Base-by-base conservation (phyloP, 30 jellyfish, hydroid and myxozoan genomes). In the Aurelia aurita region DNA sequence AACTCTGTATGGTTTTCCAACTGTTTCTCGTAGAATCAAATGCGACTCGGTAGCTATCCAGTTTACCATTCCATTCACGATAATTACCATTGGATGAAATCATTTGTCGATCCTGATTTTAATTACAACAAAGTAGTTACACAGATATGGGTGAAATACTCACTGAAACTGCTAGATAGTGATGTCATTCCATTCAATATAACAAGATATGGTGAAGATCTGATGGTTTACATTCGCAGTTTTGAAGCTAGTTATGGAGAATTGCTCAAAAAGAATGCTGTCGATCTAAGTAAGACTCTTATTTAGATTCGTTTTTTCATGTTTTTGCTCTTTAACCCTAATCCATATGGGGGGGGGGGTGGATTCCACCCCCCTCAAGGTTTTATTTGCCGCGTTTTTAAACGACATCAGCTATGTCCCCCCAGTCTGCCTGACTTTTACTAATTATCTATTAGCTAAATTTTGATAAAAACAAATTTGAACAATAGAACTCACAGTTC, bases 31-130 rank as follows among this genome's bases (percentile, higher is more conserved):
- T 45, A 83, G 93, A 71, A 58, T 13, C 3, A 49, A 14, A 83
- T 83, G 93, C 57, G 49, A 12, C 93, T 83, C 39, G 87, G 86
- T 22, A 87, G 96, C 82, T 95, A 89, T 62, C 99, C 99, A 5
- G 93, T 74, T 25, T 95, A 95, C 53, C 99, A 95, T 60, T 70
- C 98, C 23, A 90, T 95, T 13, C 91, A 95, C 83, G 99, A 95
- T 86, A 95, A 95, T 79, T 95, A 67, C 85, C 85, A 86, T 49
- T 95, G 96, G 97, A 74, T 84, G 96, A 74, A 81, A 28, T 39
- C 89, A 19, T 95, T 95, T 55, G 90, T 95, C 18, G 99, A 95
- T 69, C 99, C 99, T 0, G 96, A 89, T 49, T 66, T 90, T 78
- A 64, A 84, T 5, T 95, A 89, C 80, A 97, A 95, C 63, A 74